Percentiles rank a stretch among this genome's conserved stretches.
These are phyloP conservation scores for Cephalopholis sonnerati DNA, from an alignment of 2,113 vertebrate genomes.

Conservation along the genomic window DNA sequence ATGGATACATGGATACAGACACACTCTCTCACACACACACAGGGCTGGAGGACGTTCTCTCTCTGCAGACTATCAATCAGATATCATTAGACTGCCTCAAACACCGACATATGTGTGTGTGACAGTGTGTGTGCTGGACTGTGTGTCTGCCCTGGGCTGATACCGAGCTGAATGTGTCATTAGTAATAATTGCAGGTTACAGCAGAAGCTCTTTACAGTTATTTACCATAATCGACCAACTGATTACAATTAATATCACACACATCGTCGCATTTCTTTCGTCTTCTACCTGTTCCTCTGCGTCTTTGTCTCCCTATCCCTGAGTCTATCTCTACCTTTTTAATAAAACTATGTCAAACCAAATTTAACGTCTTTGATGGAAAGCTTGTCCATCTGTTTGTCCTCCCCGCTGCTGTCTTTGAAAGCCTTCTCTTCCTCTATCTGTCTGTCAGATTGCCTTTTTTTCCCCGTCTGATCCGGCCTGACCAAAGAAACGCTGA, in stretches of 20 bases:
- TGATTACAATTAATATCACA: conserved; percentile 64
- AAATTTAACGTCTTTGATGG: conserved; percentile 53
- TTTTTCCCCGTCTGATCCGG: conserved; percentile 28
- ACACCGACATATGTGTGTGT: conserved; percentile 18
- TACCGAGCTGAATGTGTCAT: conserved; percentile 68
- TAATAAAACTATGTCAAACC: conserved; percentile 40
- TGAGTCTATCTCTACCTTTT: conserved; percentile 10
- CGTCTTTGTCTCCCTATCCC: background rate
- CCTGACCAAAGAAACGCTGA: conserved; percentile 46
- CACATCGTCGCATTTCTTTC: conserved; percentile 19
- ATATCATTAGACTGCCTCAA: conserved; percentile 56
- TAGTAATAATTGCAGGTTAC: conserved; percentile 73
- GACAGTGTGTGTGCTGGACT: background rate
- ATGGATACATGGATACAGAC: background rate
- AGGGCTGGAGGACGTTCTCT: conserved; percentile 47
- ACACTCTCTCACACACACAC: conserved; percentile 10
- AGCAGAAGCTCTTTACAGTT: conserved; percentile 57
- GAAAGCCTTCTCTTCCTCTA: conserved; percentile 41
- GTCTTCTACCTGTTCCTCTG: background rate
- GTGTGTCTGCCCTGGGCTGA: conserved; percentile 36
- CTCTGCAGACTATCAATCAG: conserved; percentile 66
- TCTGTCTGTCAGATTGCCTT: conserved; percentile 54
- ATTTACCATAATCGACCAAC: conserved; percentile 66
- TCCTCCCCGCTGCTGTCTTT: conserved; percentile 39
- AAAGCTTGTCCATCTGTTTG: conserved; percentile 56